Evolutionary conservation across 2,113 vertebrate species (phyloP).

Genomic region (Sula dactylatra): DNA sequence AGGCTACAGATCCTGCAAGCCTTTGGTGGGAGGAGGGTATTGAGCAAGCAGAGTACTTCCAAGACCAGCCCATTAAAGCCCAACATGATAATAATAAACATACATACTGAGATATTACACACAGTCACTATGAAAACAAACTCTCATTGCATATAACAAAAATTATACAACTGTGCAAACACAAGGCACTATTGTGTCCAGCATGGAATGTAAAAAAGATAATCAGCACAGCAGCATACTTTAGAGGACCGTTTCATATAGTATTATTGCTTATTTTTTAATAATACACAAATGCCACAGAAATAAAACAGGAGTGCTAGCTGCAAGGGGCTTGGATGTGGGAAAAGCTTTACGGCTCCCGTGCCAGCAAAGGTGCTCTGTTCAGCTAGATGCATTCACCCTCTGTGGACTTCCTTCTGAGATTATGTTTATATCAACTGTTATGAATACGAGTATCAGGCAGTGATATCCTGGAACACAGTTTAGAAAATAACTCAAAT

Average conservation of each 20-base stretch:
- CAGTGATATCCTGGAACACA: neutral
- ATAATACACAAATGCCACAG: neutral
- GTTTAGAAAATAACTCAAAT: neutral
- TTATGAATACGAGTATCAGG: neutral
- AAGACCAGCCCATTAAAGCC: neutral
- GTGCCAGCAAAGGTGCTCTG: neutral
- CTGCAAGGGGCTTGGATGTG: neutral
- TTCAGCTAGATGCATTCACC: neutral
- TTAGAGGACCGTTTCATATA: neutral
- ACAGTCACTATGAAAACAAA: neutral
- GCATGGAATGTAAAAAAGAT: neutral
- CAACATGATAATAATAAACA: neutral
- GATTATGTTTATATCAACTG: neutral
- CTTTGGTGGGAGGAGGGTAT: neutral
- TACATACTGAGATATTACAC: neutral
- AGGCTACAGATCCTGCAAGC: neutral
- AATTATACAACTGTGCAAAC: conserved; percentile 12
- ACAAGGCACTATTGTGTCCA: neutral
- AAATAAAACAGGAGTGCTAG: neutral
- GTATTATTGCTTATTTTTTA: conserved; percentile 5
- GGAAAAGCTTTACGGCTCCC: neutral
- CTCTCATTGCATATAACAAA: neutral
- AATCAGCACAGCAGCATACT: neutral
- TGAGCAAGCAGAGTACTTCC: neutral
- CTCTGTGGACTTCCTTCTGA: neutral